phyloP scores from a whole-genome alignment of 2,888 invertebrate species.

The Athalia rosae region DNA sequence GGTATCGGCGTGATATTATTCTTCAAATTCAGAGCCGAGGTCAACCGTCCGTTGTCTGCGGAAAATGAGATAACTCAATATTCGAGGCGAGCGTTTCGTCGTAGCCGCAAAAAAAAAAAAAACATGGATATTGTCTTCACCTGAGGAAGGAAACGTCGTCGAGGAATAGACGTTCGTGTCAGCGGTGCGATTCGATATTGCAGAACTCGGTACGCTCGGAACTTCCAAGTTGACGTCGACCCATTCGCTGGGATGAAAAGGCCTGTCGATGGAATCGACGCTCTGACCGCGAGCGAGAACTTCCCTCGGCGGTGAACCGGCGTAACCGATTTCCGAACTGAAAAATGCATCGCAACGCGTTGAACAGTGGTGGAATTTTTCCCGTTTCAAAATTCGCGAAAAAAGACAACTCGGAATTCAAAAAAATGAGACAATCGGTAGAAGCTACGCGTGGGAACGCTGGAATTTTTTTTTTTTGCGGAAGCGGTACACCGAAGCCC shows the following conservation, averaged over 20 bases:
- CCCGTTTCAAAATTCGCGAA: neutral
- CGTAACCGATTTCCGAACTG: slow-evolving; percentile 71
- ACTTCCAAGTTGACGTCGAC: slow-evolving; percentile 76
- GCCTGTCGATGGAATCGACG: slow-evolving; percentile 71
- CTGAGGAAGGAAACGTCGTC: slow-evolving; percentile 50
- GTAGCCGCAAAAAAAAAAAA: neutral
- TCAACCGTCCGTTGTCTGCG: neutral
- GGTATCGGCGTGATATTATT: slow-evolving; percentile 66
- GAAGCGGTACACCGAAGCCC: no score
- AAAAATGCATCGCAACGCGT: no score
- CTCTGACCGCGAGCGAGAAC: slow-evolving; percentile 66
- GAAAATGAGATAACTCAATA: neutral
- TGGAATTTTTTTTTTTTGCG: no score
- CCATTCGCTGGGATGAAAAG: slow-evolving; percentile 75
- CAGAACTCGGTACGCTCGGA: slow-evolving; percentile 71
- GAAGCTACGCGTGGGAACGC: no score
- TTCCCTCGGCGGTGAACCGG: slow-evolving; percentile 68
- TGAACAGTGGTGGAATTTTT: no score
- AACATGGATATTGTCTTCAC: slow-evolving; percentile 24
- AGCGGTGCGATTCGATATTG: slow-evolving; percentile 62
- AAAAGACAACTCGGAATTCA: neutral
- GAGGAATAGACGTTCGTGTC: slow-evolving; percentile 60
- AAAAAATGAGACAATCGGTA: no score
- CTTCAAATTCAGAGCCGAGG: slow-evolving; percentile 61
- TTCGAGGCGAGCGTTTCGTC: neutral